These are phyloP conservation scores for Lethrus apterus DNA, from an alignment of 1,140 invertebrate species.

Conservation along the genomic window DNA sequence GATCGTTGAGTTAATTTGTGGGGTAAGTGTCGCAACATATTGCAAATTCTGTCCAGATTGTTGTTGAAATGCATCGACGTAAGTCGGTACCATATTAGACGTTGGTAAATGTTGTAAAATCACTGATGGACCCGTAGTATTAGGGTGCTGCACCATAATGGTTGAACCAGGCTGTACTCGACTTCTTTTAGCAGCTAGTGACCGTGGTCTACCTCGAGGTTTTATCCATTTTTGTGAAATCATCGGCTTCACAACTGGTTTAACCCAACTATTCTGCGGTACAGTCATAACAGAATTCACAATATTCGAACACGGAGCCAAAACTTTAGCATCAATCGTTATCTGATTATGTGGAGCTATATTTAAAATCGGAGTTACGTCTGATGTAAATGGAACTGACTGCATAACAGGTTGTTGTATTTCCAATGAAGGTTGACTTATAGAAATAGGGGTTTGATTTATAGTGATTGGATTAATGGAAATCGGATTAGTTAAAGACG, in stretches of 20 bases:
- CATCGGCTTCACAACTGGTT: conserved; percentile 22
- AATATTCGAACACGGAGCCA: conserved; percentile 20
- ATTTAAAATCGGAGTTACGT: conserved; percentile 25
- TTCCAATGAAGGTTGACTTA: conserved; percentile 21
- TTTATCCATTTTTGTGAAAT: conserved; percentile 24
- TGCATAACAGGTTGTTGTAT: conserved; percentile 32
- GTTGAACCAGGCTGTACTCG: conserved; percentile 11
- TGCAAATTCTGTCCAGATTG: conserved; percentile 60
- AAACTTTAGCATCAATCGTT: conserved; percentile 27
- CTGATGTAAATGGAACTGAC: conserved; percentile 25
- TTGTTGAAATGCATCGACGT: conserved; percentile 59
- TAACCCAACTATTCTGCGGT: conserved; percentile 27
- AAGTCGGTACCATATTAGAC: conserved; percentile 57
- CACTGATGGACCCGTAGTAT: conserved; percentile 41
- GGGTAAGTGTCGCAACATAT: conserved; percentile 60
- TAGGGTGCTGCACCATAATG: conserved; percentile 35
- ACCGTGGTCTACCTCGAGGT: conserved; percentile 20
- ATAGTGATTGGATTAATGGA: conserved; percentile 18
- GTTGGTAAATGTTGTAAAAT: conserved; percentile 60
- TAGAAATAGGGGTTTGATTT: conserved; percentile 18
- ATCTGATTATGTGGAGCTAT: conserved; percentile 27
- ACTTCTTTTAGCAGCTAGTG: conserved; percentile 25
- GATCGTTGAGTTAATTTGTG: conserved; percentile 39
- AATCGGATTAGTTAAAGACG: conserved; percentile 18
- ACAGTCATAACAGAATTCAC: conserved; percentile 25